Evolutionary conservation across 2,113 vertebrate species (phyloP).

Genomic region (Pomatorhinus ruficollis): DNA sequence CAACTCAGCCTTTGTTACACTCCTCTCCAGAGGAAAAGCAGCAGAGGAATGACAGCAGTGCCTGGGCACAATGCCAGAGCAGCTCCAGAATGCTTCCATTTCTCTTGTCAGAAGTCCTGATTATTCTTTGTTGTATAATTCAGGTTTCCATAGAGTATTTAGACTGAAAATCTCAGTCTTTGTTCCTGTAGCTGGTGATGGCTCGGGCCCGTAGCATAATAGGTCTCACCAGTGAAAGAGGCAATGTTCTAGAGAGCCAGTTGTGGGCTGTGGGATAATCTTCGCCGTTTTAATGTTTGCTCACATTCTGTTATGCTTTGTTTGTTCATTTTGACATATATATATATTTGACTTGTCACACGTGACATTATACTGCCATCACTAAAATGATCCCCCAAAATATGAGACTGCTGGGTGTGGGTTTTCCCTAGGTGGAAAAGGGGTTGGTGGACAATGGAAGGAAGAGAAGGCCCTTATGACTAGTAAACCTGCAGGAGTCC

Average conservation of each 20-base stretch:
- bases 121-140: neutral
- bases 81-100: neutral
- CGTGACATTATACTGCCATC: neutral
- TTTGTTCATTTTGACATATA: neutral
- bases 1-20: neutral
- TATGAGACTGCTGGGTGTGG: neutral
- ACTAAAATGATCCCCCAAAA: neutral
- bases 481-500: neutral
- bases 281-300: neutral
- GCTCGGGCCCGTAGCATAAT: neutral
- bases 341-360: neutral
- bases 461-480: neutral
- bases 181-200: neutral
- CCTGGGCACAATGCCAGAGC: neutral
- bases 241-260: neutral
- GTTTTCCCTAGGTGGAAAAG: neutral
- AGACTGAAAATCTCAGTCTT: neutral
- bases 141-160: neutral
- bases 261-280: neutral
- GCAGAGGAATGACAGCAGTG: neutral
- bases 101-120: neutral
- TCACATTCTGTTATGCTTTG: neutral
- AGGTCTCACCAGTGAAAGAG: neutral
- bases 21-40: neutral
- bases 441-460: accelerated